Percentiles rank a stretch among this genome's conserved stretches.
Evolutionary conservation across 2,113 vertebrate species (phyloP).

Genomic region (Reinhardtius hippoglossoides): DNA sequence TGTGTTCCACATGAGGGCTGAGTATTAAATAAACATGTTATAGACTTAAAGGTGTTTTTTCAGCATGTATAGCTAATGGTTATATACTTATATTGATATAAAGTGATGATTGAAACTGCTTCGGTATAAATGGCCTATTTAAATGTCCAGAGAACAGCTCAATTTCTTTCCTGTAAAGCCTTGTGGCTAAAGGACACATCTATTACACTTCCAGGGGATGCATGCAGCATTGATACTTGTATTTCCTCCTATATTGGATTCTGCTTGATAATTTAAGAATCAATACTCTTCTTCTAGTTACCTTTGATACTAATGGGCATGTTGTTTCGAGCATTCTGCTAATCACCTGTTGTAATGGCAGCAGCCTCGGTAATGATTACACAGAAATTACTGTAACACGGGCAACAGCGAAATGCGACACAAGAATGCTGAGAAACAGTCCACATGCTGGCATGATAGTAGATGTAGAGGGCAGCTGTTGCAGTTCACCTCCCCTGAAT

Average conservation of each 20-base stretch:
- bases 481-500: constrained; percentile 3
- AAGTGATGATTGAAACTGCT: constrained; percentile 12
- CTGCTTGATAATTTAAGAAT: constrained; percentile 59
- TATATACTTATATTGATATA: constrained; percentile 13
- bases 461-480: constrained; percentile 40
- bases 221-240: constrained; percentile 25
- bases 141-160: constrained; percentile 4
- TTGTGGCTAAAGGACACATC: constrained; percentile 23
- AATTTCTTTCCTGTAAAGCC: constrained; percentile 12
- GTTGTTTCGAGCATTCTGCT: background rate
- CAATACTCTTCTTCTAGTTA: constrained; percentile 24
- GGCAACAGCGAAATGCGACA: background rate
- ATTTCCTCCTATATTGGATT: constrained; percentile 37
- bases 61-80: background rate
- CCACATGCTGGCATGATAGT: constrained; percentile 34
- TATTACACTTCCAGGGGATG: constrained; percentile 27
- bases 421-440: constrained; percentile 28
- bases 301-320: constrained; percentile 17
- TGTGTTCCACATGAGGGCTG: background rate
- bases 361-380: constrained; percentile 15
- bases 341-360: constrained; percentile 7
- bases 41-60: background rate
- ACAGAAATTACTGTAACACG: background rate
- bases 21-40: constrained; percentile 3
- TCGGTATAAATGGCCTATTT: constrained; percentile 16